Evolutionary conservation across 1,140 invertebrate genomes (phyloP).

Genomic region (Cyrtorhinus lividipennis): DNA sequence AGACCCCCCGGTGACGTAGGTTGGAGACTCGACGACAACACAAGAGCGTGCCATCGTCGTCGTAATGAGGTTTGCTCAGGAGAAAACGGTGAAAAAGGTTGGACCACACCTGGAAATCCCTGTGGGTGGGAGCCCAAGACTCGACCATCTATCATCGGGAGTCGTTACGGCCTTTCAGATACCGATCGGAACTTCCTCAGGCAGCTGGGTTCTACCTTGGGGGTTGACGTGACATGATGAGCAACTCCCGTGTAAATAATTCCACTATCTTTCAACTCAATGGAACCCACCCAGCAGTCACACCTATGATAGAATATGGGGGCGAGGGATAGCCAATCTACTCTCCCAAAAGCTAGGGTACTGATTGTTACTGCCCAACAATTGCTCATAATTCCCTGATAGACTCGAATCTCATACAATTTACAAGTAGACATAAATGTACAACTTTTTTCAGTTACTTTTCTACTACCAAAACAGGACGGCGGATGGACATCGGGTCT

Average conservation of each 20-base stretch:
- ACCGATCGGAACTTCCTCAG: background rate
- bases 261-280: background rate
- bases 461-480: no score
- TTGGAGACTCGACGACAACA: constrained; percentile 2
- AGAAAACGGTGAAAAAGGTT: background rate
- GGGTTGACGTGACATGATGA: background rate
- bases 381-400: no score
- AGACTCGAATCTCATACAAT: no score
- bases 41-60: background rate
- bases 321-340: no score
- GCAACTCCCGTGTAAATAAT: background rate
- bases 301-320: no score
- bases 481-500: no score
- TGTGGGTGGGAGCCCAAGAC: background rate
- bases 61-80: background rate
- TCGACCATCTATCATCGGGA: background rate
- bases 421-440: no score
- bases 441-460: no score
- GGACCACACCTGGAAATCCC: constrained; percentile 2
- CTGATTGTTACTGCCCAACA: no score
- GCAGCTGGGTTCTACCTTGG: background rate
- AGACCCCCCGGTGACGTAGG: background rate
- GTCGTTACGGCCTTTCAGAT: constrained; percentile 4
- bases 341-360: no score
- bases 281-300: no score